Base-by-base conservation (phyloP, 1,140 invertebrate genomes). In the Galendromus occidentalis region DNA sequence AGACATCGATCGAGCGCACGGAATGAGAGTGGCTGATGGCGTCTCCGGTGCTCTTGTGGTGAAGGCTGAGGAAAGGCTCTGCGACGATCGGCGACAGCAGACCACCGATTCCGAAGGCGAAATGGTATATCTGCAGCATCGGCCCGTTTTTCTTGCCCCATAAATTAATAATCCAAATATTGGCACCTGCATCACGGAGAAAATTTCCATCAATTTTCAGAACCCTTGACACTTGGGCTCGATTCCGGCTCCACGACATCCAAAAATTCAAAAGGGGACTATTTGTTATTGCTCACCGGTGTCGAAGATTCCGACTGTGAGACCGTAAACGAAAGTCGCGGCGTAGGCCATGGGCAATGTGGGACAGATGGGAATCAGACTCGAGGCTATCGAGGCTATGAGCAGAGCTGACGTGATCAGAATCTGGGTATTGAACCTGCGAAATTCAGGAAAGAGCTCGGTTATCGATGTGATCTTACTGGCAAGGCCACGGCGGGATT, bases 91-190 rank as follows among this genome's bases (percentile, higher is more conserved):
- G 80, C 17, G 79, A 78, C 39, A 80, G 68, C 65, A 79, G 79
- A 2, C 78, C 77, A 30, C 80, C 80, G 42, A 80, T 66, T 20
- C 77, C 79, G 74, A 80, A 80, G n/a, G 75, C 75, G 71, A 80
- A 80, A 67, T 81, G 80, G 22, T 81, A 66, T 4, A 77, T 72
- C 70, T 81, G 80, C 67, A 81, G 75, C 66, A 76, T 80, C 5
- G 79, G 79, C 2, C 74, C 75, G 70, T 77, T 78, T 59, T 76
- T 73, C 44, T 74, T 73, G 9, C 76, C 76, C 79, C 79, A 81
- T 5, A 80, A 71, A 59, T 76, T 71, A 9, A 59, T 59, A 22
- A 59, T 59, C 51, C 51, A 59, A 9, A 59, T 59, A 9, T 59
- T 59, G 51, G 51, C 51, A 14, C 51, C 51, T 59, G 51, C 2